Evolutionary conservation across 1,140 invertebrate species (phyloP), one percentile per base, ranked within the genome.

Genomic region (Zophobas atratus): DNA sequence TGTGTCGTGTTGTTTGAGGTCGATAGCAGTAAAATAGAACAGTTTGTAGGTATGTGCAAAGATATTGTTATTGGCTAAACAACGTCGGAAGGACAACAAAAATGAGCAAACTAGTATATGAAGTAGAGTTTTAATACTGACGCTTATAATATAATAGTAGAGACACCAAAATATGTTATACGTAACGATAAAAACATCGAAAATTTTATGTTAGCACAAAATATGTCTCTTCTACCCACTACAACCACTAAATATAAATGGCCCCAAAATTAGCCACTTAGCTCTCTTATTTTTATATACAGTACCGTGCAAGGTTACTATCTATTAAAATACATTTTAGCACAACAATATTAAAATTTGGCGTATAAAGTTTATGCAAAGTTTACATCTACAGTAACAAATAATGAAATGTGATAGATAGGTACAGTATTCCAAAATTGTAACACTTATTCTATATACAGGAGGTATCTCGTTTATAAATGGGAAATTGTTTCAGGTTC

Each of bases 221-320:
- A 67, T 67, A 43, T 53, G 34, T 60, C 36, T 60, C 35, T 38
- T 60, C 56, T 60, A 60, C 1, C n/a, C 39, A 36, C 38, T 67
- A 67, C 60, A 60, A 60, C 56, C 36, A 67, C 60, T 67, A 67
- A 6, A 67, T 67, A 67, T 67, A 67, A 67, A 43, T 67, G 60
- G 60, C 60, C 60, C 60, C 60, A 67, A 67, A 67, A 67, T 67
- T 67, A 67, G 60, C 60, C 60, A 67, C 38, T 67, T 67, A 67
- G 60, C 60, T 43, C 43, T 67, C 43, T 20, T 20, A 46, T 46
- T 67, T 38, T 67, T 67, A 67, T 67, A 33, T 67, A 67, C 39
- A 67, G 60, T 67, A 43, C 43, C 60, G 60, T 67, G 60, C 60
- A 67, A 41, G 20, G 32, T 67, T 67, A 3, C 39, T 67, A 38